phyloP scores from a whole-genome alignment of 2,113 vertebrate species.

The Aphelocoma coerulescens region DNA sequence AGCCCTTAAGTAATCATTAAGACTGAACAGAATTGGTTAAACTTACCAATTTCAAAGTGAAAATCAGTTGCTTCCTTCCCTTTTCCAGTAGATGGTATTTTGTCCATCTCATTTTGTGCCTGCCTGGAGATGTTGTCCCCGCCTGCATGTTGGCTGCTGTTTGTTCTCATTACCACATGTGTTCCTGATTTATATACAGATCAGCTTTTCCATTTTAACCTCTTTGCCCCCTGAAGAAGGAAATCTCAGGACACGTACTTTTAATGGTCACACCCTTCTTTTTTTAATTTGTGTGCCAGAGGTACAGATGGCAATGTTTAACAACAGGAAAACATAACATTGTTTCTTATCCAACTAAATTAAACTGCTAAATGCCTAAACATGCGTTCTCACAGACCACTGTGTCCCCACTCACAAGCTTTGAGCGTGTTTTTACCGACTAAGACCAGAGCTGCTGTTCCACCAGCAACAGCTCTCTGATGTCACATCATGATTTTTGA shows the following conservation, averaged over 20 bases:
- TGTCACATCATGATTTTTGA: neutral
- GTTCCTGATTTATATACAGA: constrained; percentile 42
- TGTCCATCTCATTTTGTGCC: neutral
- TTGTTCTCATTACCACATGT: constrained; percentile 56
- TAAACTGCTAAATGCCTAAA: constrained; percentile 40
- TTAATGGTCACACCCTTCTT: constrained; percentile 53
- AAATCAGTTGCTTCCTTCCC: neutral
- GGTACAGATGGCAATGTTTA: constrained; percentile 60
- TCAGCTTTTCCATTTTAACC: constrained; percentile 50
- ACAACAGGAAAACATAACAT: constrained; percentile 56
- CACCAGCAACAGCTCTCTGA: neutral
- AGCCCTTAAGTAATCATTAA: neutral
- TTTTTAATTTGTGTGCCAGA: constrained; percentile 57
- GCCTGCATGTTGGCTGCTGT: constrained; percentile 42
- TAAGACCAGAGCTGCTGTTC: constrained; percentile 17
- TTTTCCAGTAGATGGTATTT: neutral
- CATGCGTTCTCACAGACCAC: neutral
- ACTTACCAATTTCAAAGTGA: neutral
- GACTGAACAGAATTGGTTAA: neutral
- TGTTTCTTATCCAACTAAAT: constrained; percentile 46
- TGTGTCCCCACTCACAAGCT: neutral
- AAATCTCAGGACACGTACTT: constrained; percentile 49
- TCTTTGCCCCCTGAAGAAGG: constrained; percentile 57
- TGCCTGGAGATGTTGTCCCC: neutral
- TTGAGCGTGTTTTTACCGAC: neutral